Conservation (phyloP, 53 echinoderm and acorn worm genomes). For the Holothuria scabra region DNA sequence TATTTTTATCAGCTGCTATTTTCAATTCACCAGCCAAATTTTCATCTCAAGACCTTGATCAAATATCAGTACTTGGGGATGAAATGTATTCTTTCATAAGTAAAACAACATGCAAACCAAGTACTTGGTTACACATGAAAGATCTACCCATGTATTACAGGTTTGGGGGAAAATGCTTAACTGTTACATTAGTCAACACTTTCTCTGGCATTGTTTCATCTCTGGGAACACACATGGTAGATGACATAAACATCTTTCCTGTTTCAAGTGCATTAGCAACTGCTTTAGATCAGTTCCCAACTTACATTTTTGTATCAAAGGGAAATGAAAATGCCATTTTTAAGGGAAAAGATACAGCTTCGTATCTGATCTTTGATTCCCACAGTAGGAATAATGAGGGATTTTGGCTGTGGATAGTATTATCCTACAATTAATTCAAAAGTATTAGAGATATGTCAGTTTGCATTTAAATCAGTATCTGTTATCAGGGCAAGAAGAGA, state of each 20-base stretch:
- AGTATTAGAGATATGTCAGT: too few species aligned
- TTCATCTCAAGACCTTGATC: neutral
- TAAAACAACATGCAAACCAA: neutral
- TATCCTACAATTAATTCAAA: too few species aligned
- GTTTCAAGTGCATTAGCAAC: too few species aligned
- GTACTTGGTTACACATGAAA: neutral
- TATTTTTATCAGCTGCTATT: neutral
- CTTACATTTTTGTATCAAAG: too few species aligned
- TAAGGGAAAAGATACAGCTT: too few species aligned
- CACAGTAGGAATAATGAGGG: neutral
- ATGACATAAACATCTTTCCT: slow-evolving; percentile 13
- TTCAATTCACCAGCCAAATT: neutral
- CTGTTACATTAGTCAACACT: too few species aligned
- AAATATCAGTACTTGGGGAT: neutral
- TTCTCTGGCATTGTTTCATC: neutral
- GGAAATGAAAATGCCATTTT: too few species aligned
- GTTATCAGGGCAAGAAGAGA: too few species aligned
- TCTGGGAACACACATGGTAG: neutral
- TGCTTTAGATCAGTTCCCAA: too few species aligned
- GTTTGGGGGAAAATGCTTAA: neutral
- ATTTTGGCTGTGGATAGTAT: too few species aligned
- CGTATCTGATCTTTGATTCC: too few species aligned
- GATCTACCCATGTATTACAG: neutral
- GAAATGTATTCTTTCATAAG: neutral
- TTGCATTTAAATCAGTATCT: too few species aligned